A percentile compares a stretch with the other conserved stretches of the same genome.
These are phyloP conservation scores for Trichonephila clavata DNA, from an alignment of 1,140 invertebrate species.

Conservation along the genomic window DNA sequence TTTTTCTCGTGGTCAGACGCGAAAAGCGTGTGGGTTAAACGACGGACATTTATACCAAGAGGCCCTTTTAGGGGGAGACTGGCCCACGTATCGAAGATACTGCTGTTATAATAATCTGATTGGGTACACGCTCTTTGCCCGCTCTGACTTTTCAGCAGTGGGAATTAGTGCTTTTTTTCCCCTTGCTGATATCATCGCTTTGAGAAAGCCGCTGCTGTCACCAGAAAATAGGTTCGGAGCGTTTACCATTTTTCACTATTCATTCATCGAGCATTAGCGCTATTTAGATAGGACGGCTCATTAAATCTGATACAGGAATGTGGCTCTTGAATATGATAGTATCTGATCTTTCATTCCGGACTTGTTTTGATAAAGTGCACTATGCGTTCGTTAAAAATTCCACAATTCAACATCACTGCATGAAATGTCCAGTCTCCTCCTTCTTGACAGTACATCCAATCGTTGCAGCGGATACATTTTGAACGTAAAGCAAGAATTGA, in stretches of 20 bases:
- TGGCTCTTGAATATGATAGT: too few relatives aligned
- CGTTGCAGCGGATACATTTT: too few relatives aligned
- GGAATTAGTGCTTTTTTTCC: neutral
- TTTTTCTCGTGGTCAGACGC: neutral
- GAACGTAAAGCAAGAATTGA: too few relatives aligned
- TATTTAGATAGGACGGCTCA: too few relatives aligned
- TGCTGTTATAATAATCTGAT: neutral
- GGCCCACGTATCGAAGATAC: neutral
- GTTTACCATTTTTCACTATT: neutral
- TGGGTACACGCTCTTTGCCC: conserved; percentile 11
- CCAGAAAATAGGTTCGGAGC: neutral
- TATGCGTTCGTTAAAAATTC: too few relatives aligned
- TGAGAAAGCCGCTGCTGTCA: neutral
- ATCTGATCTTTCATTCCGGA: too few relatives aligned
- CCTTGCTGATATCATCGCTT: neutral
- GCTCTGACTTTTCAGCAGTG: neutral
- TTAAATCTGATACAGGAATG: too few relatives aligned
- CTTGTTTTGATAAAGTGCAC: too few relatives aligned
- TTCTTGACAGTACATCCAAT: too few relatives aligned
- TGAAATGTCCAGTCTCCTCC: too few relatives aligned
- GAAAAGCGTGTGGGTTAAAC: conserved; percentile 25
- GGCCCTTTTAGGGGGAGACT: neutral
- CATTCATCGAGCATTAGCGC: neutral
- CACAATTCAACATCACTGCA: too few relatives aligned
- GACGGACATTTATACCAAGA: neutral